phyloP scores from a whole-genome alignment of 2,113 vertebrate genomes.

The Empidonax traillii region DNA sequence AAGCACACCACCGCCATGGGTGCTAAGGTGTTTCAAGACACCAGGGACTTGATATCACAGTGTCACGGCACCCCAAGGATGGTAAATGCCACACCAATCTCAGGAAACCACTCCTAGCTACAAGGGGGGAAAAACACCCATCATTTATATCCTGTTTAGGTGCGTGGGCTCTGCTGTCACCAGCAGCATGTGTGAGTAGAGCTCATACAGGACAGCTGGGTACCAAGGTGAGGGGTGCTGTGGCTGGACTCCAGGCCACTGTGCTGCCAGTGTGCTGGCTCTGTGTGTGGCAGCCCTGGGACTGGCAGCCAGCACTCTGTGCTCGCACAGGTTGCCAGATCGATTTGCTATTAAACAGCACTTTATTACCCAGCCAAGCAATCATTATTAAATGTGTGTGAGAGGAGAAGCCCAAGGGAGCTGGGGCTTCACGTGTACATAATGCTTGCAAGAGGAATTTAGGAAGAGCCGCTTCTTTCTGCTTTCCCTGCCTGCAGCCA shows the following conservation, averaged over 20 bases:
- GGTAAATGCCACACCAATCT: not conserved
- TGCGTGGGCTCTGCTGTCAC: not conserved
- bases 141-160: not conserved
- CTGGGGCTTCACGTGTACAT: not conserved
- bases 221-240: not conserved
- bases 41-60: not conserved
- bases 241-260: accelerated
- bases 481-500: not conserved
- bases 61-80: not conserved
- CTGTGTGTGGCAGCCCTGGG: accelerated
- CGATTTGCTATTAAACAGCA: conserved; percentile 30
- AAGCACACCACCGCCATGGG: not conserved
- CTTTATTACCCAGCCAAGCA: conserved; percentile 24
- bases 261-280: not conserved
- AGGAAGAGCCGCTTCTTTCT: not conserved
- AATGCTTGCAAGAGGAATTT: not conserved
- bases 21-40: not conserved
- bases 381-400: not conserved
- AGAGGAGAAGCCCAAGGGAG: conserved; percentile 9
- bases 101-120: not conserved
- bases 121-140: accelerated
- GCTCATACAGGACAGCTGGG: accelerated
- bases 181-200: accelerated
- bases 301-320: not conserved
- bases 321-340: not conserved